These are phyloP conservation scores for Pammene aurita DNA, from an alignment of 2,888 invertebrate species.

Conservation along the genomic window DNA sequence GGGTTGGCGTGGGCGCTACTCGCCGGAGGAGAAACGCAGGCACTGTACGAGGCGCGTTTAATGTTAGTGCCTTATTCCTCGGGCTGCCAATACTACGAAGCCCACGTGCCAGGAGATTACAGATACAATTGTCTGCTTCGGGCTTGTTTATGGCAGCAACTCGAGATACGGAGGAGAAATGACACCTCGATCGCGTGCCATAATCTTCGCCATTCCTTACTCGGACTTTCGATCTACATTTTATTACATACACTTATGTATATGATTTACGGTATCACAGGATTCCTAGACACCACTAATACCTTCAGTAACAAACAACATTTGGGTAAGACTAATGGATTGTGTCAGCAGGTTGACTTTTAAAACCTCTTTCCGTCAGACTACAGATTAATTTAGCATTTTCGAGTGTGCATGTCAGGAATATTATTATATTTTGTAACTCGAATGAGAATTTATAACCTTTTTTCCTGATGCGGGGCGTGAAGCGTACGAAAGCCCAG, in stretches of 20 bases:
- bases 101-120: slow-evolving; percentile 74
- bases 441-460: slow-evolving; percentile 32
- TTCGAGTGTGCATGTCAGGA: not conserved
- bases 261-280: slow-evolving; percentile 5
- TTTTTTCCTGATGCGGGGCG: slow-evolving; percentile 26
- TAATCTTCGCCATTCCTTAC: slow-evolving; percentile 55
- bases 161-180: slow-evolving; percentile 64
- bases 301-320: not conserved
- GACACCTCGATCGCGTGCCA: slow-evolving; percentile 67
- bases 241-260: slow-evolving; percentile 8
- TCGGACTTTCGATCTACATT: slow-evolving; percentile 43
- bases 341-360: not conserved
- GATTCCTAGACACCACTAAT: not conserved
- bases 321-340: slow-evolving; percentile 9
- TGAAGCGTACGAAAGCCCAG: slow-evolving; percentile 41
- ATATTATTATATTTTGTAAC: slow-evolving; percentile 11
- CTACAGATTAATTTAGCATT: slow-evolving; percentile 13
- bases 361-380: not conserved
- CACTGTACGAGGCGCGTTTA: slow-evolving; percentile 4
- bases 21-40: slow-evolving; percentile 47
- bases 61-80: slow-evolving; percentile 21
- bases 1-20: slow-evolving; percentile 76
- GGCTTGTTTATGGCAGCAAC: slow-evolving; percentile 73
- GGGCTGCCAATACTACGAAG: slow-evolving; percentile 39
- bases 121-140: slow-evolving; percentile 74